These are phyloP conservation scores for Hippopotamus amphibius DNA, from an alignment of 2,113 vertebrate species.

Conservation along the genomic window DNA sequence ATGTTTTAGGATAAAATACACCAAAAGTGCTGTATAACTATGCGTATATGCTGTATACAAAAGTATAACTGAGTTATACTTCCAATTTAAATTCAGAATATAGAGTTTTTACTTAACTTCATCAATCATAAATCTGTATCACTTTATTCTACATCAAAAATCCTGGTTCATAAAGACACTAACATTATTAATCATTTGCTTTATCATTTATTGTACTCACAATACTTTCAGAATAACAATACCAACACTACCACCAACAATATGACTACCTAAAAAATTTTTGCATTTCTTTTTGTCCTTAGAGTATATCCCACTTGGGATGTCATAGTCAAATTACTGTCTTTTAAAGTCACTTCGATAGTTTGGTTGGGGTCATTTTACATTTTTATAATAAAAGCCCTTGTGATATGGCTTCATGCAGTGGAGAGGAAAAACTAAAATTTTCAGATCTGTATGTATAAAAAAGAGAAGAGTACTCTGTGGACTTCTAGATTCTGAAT, in stretches of 20 bases:
- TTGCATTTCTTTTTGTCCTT: conserved; percentile 17
- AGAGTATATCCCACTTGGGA: background rate
- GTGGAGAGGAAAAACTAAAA: background rate
- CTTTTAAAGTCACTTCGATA: conserved; percentile 29
- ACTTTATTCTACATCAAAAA: background rate
- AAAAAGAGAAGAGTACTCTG: background rate
- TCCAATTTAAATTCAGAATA: conserved; percentile 46
- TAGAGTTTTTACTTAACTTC: background rate
- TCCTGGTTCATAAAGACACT: background rate
- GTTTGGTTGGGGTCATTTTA: background rate
- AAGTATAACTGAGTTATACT: background rate
- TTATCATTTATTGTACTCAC: background rate
- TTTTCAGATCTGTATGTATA: background rate
- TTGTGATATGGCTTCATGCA: background rate
- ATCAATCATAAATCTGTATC: background rate
- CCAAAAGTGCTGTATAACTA: background rate
- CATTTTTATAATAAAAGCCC: conserved; percentile 13
- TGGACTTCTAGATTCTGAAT: conserved; percentile 2
- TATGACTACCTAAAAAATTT: background rate
- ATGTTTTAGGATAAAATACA: background rate
- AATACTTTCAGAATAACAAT: background rate
- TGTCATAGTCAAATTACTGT: background rate
- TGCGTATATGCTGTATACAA: no score
- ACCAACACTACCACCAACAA: background rate
- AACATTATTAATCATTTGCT: background rate